Evolutionary conservation across 2,797 vertebrate genomes (phyloP), one percentile per base, ranked within the genome.

Genomic region (Tarsius wallacei): DNA sequence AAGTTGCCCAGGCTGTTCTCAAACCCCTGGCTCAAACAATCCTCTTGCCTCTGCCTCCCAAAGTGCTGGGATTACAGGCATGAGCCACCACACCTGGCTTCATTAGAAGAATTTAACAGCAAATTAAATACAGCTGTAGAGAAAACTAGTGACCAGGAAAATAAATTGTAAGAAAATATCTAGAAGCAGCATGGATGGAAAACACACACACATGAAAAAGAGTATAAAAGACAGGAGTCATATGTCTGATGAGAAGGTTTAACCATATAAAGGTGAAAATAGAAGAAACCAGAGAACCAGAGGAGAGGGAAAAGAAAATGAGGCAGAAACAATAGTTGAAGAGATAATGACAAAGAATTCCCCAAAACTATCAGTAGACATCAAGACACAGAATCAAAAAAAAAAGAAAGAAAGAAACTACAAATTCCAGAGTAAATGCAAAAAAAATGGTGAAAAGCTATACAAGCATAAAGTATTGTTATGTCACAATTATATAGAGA

Each of bases 371-470:
- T 42, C 42, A 42, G 42, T 42, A 42, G 42, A 42, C 42, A 42
- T 42, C 42, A 42, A 42, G 42, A 42, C 42, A 42, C 42, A 42
- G 42, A 42, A 42, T 42, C 42, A 42, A 42, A 4, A 42, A 42
- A 42, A 42, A 42, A 42, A 42, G 42, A 42, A 42, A 42, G 42
- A 22, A 53, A 63, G 87, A 73, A 5, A 59, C 13, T 66, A 47
- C 47, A 70, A 85, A 81, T 80, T 22, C 66, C 24, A 96, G 59
- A 87, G 76, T 53, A 71, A 87, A 64, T 26, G 17, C 57, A 61
- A 71, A 59, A 59, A 87, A 83, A 49, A 88, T 14, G 42, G 36
- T 47, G 51, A 73, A 42, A 91, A 42, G 5, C 28, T 73, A 4
- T 59, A 51, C 8, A 59, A 77, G 55, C 47, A 77, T 13, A 63